These are phyloP conservation scores for Leptinotarsa undecemlineata DNA, from an alignment of 1,140 invertebrate species.

Conservation along the genomic window DNA sequence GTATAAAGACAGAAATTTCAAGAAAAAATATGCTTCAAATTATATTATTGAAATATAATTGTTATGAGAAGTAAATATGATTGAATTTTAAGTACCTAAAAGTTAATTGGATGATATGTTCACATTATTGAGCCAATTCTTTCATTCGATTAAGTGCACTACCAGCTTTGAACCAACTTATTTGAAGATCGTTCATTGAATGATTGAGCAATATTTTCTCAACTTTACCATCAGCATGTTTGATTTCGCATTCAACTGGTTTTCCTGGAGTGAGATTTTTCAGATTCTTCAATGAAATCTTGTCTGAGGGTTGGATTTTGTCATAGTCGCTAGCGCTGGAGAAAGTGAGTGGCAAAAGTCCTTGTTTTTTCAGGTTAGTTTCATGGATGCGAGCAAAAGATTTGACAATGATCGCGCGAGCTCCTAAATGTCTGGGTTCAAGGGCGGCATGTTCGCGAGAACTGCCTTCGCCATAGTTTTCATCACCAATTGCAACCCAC, in stretches of 20 bases:
- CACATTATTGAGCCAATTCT: conserved; percentile 59
- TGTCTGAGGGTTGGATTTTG: conserved; percentile 92
- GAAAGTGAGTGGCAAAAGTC: conserved; percentile 95
- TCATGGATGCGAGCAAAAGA: conserved; percentile 99
- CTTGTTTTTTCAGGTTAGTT: conserved; percentile 99
- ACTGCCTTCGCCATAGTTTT: conserved; percentile 96
- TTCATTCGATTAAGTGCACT: conserved; percentile 98
- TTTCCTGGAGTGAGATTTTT: conserved; percentile 88
- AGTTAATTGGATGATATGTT: background rate
- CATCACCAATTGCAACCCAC: conserved; percentile 97
- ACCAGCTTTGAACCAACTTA: conserved; percentile 98
- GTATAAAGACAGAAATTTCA: no score
- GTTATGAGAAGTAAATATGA: no score
- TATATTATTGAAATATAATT: background rate
- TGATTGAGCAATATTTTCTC: conserved; percentile 92
- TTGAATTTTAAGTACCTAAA: background rate
- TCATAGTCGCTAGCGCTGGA: conserved; percentile 94
- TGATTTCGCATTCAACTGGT: conserved; percentile 88
- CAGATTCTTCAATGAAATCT: conserved; percentile 90
- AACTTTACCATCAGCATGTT: conserved; percentile 85
- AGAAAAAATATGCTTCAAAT: background rate
- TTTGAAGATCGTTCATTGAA: conserved; percentile 96
- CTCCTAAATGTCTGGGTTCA: conserved; percentile 88
- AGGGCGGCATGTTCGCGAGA: conserved; percentile 96
- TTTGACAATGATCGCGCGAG: conserved; percentile 97